Evolutionary conservation across 2,113 vertebrate genomes (phyloP).

Genomic region (Zosterops japonicus): DNA sequence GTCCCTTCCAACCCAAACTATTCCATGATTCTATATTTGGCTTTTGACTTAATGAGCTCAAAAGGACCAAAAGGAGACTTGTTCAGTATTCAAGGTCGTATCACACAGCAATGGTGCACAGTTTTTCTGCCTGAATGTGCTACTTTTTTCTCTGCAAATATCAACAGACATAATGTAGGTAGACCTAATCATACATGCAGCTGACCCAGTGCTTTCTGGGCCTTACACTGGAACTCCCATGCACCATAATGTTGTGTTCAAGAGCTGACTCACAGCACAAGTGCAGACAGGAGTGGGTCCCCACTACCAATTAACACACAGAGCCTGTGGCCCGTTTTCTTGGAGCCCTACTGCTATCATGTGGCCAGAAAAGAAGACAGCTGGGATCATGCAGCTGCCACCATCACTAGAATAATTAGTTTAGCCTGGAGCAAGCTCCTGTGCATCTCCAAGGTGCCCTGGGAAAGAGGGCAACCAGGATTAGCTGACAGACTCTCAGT

Average conservation of each 20-base stretch:
- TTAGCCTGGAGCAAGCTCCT: conserved; percentile 48
- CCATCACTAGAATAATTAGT: conserved; percentile 48
- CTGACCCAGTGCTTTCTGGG: not conserved
- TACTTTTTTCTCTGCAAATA: not conserved
- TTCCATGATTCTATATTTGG: not conserved
- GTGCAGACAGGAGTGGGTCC: not conserved
- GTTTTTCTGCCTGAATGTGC: not conserved
- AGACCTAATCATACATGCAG: not conserved
- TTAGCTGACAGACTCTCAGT: conserved; percentile 10
- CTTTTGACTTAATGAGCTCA: not conserved
- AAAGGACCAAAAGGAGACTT: not conserved
- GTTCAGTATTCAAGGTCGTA: not conserved
- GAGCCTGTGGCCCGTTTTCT: conserved; percentile 26
- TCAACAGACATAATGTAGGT: not conserved
- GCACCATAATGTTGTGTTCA: not conserved
- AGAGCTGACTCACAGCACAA: not conserved
- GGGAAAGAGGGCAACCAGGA: conserved; percentile 44
- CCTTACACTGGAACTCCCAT: not conserved
- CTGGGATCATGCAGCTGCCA: conserved; percentile 54
- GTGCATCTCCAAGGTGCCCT: conserved; percentile 45
- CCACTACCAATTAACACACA: not conserved
- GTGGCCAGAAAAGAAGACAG: conserved; percentile 51
- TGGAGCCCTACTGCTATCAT: conserved; percentile 62
- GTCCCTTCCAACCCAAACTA: not conserved
- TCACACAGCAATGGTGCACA: not conserved